These are phyloP conservation scores for Drosophila mauritiana DNA, from an alignment of 1,140 invertebrate species.

Conservation along the genomic window DNA sequence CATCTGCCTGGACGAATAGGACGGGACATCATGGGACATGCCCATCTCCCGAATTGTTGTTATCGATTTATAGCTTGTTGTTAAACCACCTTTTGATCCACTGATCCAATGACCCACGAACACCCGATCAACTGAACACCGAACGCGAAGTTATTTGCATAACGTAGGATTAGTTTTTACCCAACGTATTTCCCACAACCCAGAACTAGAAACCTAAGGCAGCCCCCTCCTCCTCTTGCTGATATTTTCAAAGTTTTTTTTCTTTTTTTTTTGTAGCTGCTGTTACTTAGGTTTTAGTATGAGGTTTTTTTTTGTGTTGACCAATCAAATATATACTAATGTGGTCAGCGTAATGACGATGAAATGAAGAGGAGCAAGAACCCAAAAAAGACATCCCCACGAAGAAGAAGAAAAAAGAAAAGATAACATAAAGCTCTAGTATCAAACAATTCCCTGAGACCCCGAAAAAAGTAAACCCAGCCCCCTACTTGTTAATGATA, in stretches of 20 bases:
- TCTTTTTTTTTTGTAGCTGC: constrained; percentile 40
- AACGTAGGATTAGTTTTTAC: constrained; percentile 45
- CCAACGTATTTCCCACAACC: constrained; percentile 49
- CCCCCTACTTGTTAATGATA: constrained; percentile 70
- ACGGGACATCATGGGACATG: neutral
- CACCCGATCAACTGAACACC: constrained; percentile 14
- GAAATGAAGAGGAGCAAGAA: constrained; percentile 22
- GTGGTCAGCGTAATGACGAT: constrained; percentile 3
- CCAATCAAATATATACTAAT: neutral
- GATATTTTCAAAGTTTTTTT: constrained; percentile 29
- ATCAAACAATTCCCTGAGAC: constrained; percentile 31
- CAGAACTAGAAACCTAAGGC: constrained; percentile 34
- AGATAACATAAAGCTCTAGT: constrained; percentile 35
- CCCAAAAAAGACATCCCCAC: constrained; percentile 36
- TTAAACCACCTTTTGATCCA: constrained; percentile 36
- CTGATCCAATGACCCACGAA: constrained; percentile 29
- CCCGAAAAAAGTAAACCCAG: constrained; percentile 20
- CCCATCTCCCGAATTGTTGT: constrained; percentile 4
- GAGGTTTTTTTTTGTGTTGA: constrained; percentile 24
- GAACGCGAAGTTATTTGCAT: constrained; percentile 37
- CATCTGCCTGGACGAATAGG: constrained; percentile 88
- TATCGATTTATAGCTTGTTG: constrained; percentile 40
- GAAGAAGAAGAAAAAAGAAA: constrained; percentile 12
- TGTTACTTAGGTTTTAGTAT: constrained; percentile 50
- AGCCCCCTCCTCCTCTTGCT: constrained; percentile 13